phyloP scores from a whole-genome alignment of 2,797 vertebrate genomes.

The Sebastolobus alascanus region DNA sequence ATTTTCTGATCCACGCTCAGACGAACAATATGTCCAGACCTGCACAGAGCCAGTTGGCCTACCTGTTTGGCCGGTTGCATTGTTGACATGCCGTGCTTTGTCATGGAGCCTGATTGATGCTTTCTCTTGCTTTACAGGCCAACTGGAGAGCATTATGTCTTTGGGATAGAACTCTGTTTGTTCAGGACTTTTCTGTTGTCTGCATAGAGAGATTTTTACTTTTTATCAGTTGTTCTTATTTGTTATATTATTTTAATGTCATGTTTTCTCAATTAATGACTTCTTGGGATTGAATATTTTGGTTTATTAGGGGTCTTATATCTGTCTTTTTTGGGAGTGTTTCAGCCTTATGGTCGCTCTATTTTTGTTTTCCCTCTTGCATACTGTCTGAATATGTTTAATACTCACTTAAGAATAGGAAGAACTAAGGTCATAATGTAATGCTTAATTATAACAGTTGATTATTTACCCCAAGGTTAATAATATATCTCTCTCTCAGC shows the following conservation, averaged over 20 bases:
- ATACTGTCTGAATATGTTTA: slow-evolving; percentile 41
- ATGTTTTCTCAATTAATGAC: slow-evolving; percentile 44
- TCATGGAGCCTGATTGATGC: slow-evolving; percentile 41
- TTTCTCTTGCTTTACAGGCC: slow-evolving; percentile 42
- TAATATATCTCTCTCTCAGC: slow-evolving; percentile 15
- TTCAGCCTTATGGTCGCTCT: slow-evolving; percentile 47
- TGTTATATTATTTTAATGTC: slow-evolving; percentile 29
- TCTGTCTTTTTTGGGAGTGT: slow-evolving; percentile 4
- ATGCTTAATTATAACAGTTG: slow-evolving; percentile 14
- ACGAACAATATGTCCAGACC: slow-evolving; percentile 9
- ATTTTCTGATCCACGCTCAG: slow-evolving; percentile 86
- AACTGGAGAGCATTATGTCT: slow-evolving; percentile 15
- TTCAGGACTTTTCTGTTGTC: slow-evolving; percentile 23
- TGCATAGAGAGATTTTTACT: slow-evolving; percentile 38
- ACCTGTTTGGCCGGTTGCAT: background rate
- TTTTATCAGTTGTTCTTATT: slow-evolving; percentile 31
- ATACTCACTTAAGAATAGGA: slow-evolving; percentile 20
- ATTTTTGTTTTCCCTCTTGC: slow-evolving; percentile 23
- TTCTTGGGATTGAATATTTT: slow-evolving; percentile 35
- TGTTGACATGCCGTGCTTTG: slow-evolving; percentile 40
- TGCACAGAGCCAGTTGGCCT: slow-evolving; percentile 21
- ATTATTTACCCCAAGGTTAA: slow-evolving; percentile 9
- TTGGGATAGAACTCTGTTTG: slow-evolving; percentile 5
- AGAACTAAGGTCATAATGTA: slow-evolving; percentile 7
- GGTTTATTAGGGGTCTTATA: slow-evolving; percentile 22